A percentile compares a stretch with the other conserved stretches of the same genome.
Evolutionary conservation across 1,140 invertebrate genomes (phyloP).

Genomic region (Akabosia matsudoensis): DNA sequence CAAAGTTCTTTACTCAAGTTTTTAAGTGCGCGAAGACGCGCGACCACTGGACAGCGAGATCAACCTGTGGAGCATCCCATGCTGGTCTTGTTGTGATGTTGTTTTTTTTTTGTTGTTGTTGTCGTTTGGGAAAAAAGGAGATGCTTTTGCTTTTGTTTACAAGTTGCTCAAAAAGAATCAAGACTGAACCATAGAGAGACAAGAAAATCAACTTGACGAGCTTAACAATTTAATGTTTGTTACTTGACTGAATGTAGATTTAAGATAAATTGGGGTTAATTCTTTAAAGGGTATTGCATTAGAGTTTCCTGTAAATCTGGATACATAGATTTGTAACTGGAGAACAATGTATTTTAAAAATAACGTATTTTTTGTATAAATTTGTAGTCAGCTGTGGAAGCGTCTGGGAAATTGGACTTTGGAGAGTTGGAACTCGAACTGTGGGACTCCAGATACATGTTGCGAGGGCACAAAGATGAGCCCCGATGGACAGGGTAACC

Average conservation of each 20-base stretch:
- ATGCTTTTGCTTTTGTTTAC: too few relatives aligned
- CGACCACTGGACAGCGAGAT: too few relatives aligned
- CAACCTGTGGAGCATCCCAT: too few relatives aligned
- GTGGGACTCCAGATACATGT: conserved; percentile 42
- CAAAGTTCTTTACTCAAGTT: background rate
- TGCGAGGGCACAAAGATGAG: conserved; percentile 41
- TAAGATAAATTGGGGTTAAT: too few relatives aligned
- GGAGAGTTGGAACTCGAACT: conserved; percentile 46
- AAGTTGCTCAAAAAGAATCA: too few relatives aligned
- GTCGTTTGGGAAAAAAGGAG: too few relatives aligned
- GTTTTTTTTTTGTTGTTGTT: too few relatives aligned
- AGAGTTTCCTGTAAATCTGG: background rate
- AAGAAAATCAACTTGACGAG: too few relatives aligned
- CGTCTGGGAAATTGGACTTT: conserved; percentile 52
- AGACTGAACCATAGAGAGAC: too few relatives aligned
- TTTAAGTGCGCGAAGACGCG: background rate
- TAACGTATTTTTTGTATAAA: conserved; percentile 12
- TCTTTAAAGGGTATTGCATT: background rate
- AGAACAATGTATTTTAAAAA: background rate
- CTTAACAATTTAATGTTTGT: too few relatives aligned
- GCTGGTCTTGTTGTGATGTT: too few relatives aligned
- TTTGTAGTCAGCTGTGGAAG: conserved; percentile 57
- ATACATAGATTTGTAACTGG: background rate
- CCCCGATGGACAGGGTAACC: conserved; percentile 44
- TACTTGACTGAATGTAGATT: too few relatives aligned